A percentile compares a stretch with the other conserved stretches of the same genome.
Evolutionary conservation across 30 jellyfish, hydroid and myxozoan species (phyloP).

Genomic region (Catostylus mosaicus): DNA sequence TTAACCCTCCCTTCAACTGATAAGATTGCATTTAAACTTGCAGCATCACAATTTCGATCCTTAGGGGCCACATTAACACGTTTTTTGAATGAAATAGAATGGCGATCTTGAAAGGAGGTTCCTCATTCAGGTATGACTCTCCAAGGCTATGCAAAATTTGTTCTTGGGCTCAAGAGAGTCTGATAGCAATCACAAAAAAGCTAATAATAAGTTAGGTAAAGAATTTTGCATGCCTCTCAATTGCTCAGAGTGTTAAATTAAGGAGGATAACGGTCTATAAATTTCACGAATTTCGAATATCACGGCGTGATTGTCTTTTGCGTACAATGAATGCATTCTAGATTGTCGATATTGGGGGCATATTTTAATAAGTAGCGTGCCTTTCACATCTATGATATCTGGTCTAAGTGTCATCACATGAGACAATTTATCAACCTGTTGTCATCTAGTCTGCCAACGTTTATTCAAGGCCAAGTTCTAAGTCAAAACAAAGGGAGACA

Average conservation of each 20-base stretch:
- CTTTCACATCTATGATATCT: not conserved
- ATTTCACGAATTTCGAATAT: not conserved
- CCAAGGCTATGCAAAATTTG: not conserved
- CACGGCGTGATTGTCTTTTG: conserved; percentile 12
- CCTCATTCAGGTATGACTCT: not conserved
- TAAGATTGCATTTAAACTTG: too few species aligned
- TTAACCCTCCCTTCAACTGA: too few species aligned
- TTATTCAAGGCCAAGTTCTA: too few species aligned
- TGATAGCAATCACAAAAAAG: not conserved
- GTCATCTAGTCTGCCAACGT: too few species aligned
- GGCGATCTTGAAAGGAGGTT: not conserved
- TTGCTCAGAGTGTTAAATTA: not conserved
- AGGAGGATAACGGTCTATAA: conserved; percentile 31
- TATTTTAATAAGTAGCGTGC: not conserved
- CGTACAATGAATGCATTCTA: not conserved
- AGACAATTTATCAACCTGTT: not conserved
- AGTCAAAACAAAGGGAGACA: too few species aligned
- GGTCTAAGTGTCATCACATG: not conserved
- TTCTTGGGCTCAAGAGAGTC: not conserved
- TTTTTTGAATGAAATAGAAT: not conserved
- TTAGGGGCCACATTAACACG: not conserved
- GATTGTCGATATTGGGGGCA: not conserved
- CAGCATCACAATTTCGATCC: too few species aligned
- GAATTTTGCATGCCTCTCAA: not conserved
- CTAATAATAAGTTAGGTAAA: not conserved